A percentile compares a stretch with the other conserved stretches of the same genome.
Evolutionary conservation across 2,888 invertebrate genomes (phyloP).

Genomic region (Steinernema scapterisci): DNA sequence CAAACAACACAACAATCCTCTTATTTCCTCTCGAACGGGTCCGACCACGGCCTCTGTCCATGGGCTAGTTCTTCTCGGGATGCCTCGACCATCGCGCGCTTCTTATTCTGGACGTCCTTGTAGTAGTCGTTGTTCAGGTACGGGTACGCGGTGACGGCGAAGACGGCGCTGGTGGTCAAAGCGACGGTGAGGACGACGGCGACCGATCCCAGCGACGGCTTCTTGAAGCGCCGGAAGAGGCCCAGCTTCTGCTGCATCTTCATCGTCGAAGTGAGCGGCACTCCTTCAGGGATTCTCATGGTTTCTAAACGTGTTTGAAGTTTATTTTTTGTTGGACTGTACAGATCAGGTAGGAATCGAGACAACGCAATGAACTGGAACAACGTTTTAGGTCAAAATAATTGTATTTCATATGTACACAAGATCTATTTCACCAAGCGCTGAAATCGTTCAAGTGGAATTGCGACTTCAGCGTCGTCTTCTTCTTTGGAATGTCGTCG

Average conservation of each 20-base stretch:
- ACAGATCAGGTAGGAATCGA: not conserved
- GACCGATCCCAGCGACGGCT: conserved; percentile 54
- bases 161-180: conserved; percentile 51
- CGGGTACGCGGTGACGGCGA: conserved; percentile 56
- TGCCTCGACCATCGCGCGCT: conserved; percentile 52
- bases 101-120: conserved; percentile 54
- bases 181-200: conserved; percentile 52
- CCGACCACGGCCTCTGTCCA: conserved; percentile 55
- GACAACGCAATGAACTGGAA: not conserved
- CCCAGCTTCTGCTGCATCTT: conserved; percentile 44
- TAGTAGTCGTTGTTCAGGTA: conserved; percentile 53
- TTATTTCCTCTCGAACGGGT: conserved; percentile 52
- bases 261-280: conserved; percentile 56
- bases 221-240: not conserved
- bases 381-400: not conserved
- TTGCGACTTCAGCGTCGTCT: not conserved
- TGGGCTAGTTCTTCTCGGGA: conserved; percentile 54
- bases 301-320: not conserved
- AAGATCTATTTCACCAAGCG: conserved; percentile 1
- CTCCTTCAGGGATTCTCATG: conserved; percentile 61
- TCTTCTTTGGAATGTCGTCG: conserved; percentile 15
- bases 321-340: not conserved
- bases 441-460: conserved; percentile 11
- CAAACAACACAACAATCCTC: not conserved
- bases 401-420: conserved; percentile 7